Evolutionary conservation across 1,140 invertebrate species (phyloP), one percentile per base, ranked within the genome.

Genomic region (Chionoecetes opilio): DNA sequence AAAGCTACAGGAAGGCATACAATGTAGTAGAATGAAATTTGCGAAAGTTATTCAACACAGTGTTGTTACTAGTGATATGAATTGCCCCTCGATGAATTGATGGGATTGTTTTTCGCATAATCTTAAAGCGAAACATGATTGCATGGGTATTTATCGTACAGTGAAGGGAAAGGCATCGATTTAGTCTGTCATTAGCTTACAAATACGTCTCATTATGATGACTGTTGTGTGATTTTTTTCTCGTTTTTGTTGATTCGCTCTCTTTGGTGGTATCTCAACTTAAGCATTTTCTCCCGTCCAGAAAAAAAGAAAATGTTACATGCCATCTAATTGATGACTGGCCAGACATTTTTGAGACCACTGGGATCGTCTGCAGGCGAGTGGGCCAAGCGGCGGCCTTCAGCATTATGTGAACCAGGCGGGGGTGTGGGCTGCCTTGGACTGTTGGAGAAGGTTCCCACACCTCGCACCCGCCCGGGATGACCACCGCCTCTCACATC

Each of bases 401-500:
- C 63, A n/a, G 63, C 63, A 75, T 17, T n/a, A 75, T 75, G 63
- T 75, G 63, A 75, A 75, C 63, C 63, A 17, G 63, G 63, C 63
- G 63, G 63, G 63, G 63, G 63, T 75, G 63, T 75, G 63, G 63
- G 63, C n/a, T 21, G 21, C 63, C 63, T 75, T 75, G 63, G 63
- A 75, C 63, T 75, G 21, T 26, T 75, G 63, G 6, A n/a, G 63
- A 75, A 75, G 63, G 63, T 75, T 75, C 63, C 63, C 63, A 75
- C 63, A 75, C 63, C 63, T 75, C 63, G n/a, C 63, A 75, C 63
- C 63, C 11, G 63, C 26, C 21, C n/a, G 21, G 63, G 63, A 75
- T 75, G 63, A 26, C 63, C 21, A 5, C n/a, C 63, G 21, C 21
- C 63, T n/a, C 63, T 26, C 26, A 17, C 63, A 75, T 21, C 53